Conservation (phyloP, 2,888 invertebrate species). For the Drosophila nigricruria region DNA sequence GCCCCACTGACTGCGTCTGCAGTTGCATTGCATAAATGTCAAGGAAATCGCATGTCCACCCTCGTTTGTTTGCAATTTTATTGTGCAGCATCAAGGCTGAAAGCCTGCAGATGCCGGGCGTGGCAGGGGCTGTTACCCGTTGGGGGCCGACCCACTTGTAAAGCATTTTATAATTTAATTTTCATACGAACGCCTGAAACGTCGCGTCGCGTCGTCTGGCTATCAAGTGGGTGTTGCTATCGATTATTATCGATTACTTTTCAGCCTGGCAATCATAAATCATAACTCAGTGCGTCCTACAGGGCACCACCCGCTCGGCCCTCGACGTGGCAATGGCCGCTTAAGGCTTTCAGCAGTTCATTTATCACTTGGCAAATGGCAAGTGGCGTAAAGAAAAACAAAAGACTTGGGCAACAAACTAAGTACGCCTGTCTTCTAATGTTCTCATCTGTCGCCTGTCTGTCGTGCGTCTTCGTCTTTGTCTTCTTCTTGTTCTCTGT, state of each 20-base stretch:
- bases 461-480: conserved; percentile 28
- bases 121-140: conserved; percentile 46
- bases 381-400: conserved; percentile 57
- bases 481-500: conserved; percentile 12
- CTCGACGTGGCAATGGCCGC: conserved; percentile 37
- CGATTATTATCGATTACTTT: conserved; percentile 80
- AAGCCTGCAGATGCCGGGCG: conserved; percentile 32
- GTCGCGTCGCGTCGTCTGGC: conserved; percentile 38
- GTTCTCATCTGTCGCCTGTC: conserved; percentile 57
- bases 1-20: conserved; percentile 70
- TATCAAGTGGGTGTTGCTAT: conserved; percentile 77
- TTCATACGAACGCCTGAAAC: conserved; percentile 73
- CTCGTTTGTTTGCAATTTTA: conserved; percentile 74
- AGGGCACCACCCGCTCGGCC: conserved; percentile 24
- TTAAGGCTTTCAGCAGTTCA: conserved; percentile 79
- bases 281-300: conserved; percentile 66
- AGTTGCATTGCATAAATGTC: conserved; percentile 79
- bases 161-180: conserved; percentile 84
- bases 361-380: conserved; percentile 76
- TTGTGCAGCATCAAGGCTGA: conserved; percentile 50
- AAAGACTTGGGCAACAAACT: conserved; percentile 69
- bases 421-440: conserved; percentile 65
- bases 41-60: conserved; percentile 82
- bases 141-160: conserved; percentile 76
- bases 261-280: conserved; percentile 64